Evolutionary conservation across 2,113 vertebrate genomes (phyloP), one percentile per base, ranked within the genome.

Genomic region (Protomyctophum bolini): DNA sequence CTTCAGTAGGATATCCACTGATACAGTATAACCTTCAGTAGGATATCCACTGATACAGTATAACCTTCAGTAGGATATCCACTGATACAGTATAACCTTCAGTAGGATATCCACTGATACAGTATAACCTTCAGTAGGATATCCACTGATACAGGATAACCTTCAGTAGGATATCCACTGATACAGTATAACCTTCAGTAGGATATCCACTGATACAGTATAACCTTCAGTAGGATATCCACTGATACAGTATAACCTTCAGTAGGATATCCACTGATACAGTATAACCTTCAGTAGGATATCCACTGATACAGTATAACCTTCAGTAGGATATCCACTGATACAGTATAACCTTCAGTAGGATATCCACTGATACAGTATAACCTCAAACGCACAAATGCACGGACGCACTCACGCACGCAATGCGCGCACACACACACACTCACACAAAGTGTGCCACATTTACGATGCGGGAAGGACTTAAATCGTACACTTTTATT

Each of bases 61-160:
- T n/a, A n/a, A n/a, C n/a, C 33, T 41, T 41, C 87, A 86, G 86
- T 92, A 88, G 83, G 77, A 82, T 81, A 84, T 80, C 73, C 79
- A 86, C n/a, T n/a, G n/a, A n/a, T n/a, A n/a, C n/a, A n/a, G n/a
- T n/a, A n/a, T n/a, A n/a, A n/a, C n/a, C 33, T 41, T 41, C 87
- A 86, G 86, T 92, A 88, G 83, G 77, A 82, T 81, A 84, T 80
- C 73, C 79, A 86, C n/a, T n/a, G n/a, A n/a, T n/a, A n/a, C n/a
- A n/a, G n/a, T n/a, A n/a, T n/a, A n/a, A n/a, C n/a, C 33, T 41
- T 41, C 87, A 86, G 86, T 92, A 88, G 83, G 77, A 82, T 81
- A 84, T 80, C 73, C 79, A 86, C n/a, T n/a, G n/a, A n/a, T n/a
- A n/a, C n/a, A n/a, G n/a, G n/a, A n/a, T n/a, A n/a, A n/a, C n/a